Percentiles rank a stretch among this genome's conserved stretches.
phyloP scores from a whole-genome alignment of 2,113 vertebrate species.

The Petaurus breviceps region DNA sequence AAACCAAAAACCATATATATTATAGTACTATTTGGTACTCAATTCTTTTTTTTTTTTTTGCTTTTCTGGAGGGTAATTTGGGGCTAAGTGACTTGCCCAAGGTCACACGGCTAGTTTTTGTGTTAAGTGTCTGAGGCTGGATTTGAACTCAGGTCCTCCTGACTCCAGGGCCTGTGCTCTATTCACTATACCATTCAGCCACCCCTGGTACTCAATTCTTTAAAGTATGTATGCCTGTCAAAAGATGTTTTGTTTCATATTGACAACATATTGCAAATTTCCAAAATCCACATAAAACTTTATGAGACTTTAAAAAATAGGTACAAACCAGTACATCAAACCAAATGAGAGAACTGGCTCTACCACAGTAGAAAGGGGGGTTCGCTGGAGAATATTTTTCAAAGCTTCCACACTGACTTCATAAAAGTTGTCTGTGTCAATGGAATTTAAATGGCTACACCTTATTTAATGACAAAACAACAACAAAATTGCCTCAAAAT shows the following conservation, averaged over 20 bases:
- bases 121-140: no score
- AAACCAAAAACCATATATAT: constrained; percentile 1
- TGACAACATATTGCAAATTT: constrained; percentile 55
- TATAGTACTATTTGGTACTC: not conserved
- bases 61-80: no score
- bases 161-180: no score
- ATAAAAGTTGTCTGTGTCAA: constrained; percentile 21
- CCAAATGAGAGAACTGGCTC: constrained; percentile 53
- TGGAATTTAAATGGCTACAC: constrained; percentile 40
- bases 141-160: no score
- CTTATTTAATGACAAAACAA: constrained; percentile 53
- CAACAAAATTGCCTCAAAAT: constrained; percentile 21
- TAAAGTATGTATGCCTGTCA: not conserved
- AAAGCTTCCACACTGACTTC: constrained; percentile 49
- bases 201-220: constrained; percentile 23
- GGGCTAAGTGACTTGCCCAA: no score
- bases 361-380: constrained; percentile 35
- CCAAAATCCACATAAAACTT: constrained; percentile 38
- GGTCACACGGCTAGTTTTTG: no score
- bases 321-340: constrained; percentile 37
- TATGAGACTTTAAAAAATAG: constrained; percentile 5
- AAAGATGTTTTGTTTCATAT: constrained; percentile 6
- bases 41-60: no score
- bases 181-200: no score
- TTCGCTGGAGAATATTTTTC: constrained; percentile 3